These are phyloP conservation scores for Cheirogaleus medius DNA, from an alignment of 2,113 vertebrate species.

Conservation along the genomic window DNA sequence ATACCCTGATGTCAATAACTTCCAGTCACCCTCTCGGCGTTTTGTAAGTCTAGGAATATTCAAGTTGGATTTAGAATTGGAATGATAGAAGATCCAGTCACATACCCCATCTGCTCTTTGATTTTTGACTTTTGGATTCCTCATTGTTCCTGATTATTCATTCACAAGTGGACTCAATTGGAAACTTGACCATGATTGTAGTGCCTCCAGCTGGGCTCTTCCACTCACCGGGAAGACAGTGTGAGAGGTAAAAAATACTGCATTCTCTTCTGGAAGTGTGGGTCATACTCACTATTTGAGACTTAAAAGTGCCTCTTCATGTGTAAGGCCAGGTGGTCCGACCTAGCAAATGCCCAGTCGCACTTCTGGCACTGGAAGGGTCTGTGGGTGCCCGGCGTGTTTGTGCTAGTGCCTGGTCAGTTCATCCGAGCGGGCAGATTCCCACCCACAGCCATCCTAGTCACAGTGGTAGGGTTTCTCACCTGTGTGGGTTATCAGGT, in stretches of 20 bases:
- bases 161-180: conserved; percentile 78
- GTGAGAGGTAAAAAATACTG: conserved; percentile 84
- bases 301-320: conserved; percentile 98
- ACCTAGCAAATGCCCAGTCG: conserved; percentile 97
- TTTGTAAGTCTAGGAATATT: conserved; percentile 93
- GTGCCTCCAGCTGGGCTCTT: conserved; percentile 81
- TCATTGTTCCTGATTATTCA: conserved; percentile 78
- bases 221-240: conserved; percentile 75
- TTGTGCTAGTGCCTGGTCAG: conserved; percentile 99
- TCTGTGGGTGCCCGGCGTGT: conserved; percentile 93
- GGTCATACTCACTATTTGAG: conserved; percentile 67
- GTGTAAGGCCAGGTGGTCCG: conserved; percentile 97
- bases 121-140: conserved; percentile 68
- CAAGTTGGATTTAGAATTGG: conserved; percentile 89
- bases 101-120: conserved; percentile 78
- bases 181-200: conserved; percentile 85
- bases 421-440: conserved; percentile 98
- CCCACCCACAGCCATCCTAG: conserved; percentile 99
- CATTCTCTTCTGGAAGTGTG: conserved; percentile 86
- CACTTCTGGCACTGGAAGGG: conserved; percentile 99
- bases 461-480: conserved; percentile 99
- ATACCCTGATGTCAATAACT: conserved; percentile 93
- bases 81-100: conserved; percentile 89
- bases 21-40: conserved; percentile 92
- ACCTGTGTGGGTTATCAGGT: conserved; percentile 86